Evolutionary conservation across 1,140 invertebrate species (phyloP).

Genomic region (Drosophila tristis): DNA sequence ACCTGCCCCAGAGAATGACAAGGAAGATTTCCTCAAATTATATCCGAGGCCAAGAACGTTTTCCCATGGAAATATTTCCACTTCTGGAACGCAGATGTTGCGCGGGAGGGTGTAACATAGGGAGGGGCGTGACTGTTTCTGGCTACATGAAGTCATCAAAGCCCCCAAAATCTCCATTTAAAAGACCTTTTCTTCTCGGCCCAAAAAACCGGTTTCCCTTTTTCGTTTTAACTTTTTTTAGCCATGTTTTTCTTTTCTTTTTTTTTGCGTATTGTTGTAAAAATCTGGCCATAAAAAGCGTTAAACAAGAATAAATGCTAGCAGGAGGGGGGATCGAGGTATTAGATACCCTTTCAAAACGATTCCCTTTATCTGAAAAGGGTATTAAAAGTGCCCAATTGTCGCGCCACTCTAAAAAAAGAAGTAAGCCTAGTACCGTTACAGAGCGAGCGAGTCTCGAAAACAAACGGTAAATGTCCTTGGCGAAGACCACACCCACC

Average conservation of each 20-base stretch:
- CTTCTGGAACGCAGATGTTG: no score
- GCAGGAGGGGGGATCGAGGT: no score
- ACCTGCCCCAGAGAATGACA: no score
- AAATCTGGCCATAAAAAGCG: constrained; percentile 4
- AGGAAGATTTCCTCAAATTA: no score
- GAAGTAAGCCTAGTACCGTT: neutral
- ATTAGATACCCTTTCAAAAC: no score
- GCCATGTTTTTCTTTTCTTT: neutral
- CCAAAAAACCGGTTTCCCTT: constrained; percentile 35
- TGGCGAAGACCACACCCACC: constrained; percentile 43
- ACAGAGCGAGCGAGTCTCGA: neutral
- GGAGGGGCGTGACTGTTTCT: constrained; percentile 23
- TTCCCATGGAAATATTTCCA: no score
- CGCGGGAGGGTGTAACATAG: constrained; percentile 18
- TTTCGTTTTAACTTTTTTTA: constrained; percentile 19
- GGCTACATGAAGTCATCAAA: constrained; percentile 69
- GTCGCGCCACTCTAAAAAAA: no score
- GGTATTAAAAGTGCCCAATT: no score
- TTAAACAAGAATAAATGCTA: neutral
- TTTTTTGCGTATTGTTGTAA: constrained; percentile 29
- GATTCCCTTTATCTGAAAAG: no score
- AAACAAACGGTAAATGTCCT: constrained; percentile 24
- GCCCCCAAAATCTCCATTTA: constrained; percentile 45
- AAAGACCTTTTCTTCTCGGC: constrained; percentile 39
- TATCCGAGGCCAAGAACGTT: no score